Base-by-base conservation (phyloP, 1,140 invertebrate genomes). In the Idris sp. region DNA sequence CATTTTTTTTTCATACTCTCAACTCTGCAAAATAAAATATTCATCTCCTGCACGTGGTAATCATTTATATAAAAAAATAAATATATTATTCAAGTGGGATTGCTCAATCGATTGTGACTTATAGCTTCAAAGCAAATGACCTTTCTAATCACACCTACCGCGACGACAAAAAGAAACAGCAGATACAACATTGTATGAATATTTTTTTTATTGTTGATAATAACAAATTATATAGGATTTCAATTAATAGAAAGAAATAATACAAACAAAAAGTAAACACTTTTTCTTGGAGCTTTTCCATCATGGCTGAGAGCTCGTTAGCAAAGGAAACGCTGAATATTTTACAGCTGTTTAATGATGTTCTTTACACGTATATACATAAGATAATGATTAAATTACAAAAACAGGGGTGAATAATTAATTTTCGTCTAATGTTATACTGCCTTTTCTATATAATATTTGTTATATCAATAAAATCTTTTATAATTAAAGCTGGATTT, bases 371-470 rank as follows among this genome's bases (percentile, higher is more conserved):
- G 35, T 64, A 61, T 51, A 54, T n/a, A n/a, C 54, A 72, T 72
- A 72, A 72, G 68, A 72, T 72, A 72, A 72, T 72, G 51, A 72
- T 49, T 43, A 58, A 72, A 72, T 72, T 62, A 41, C 58, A 72
- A 62, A 54, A 38, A 54, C 25, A 51, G 19, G 68, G 58, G 69
- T 58, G 53, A 73, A 73, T 64, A 73, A 58, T 19, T 58, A 51
- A 58, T 54, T n/a, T n/a, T n/a, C n/a, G n/a, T n/a, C n/a, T n/a
- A n/a, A n/a, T n/a, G n/a, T n/a, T n/a, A n/a, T n/a, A n/a, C n/a
- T n/a, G n/a, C n/a, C n/a, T n/a, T n/a, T n/a, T 43, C 19, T 11
- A 25, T 11, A 33, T 11, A 14, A 44, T 15, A 5, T 41, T 69
- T 46, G 54, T 48, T 48, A 19, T 53, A 61, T 46, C 54, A 51